A percentile compares a stretch with the other conserved stretches of the same genome.
phyloP scores from a whole-genome alignment of 2,797 vertebrate species.

The Ciconia nigra region DNA sequence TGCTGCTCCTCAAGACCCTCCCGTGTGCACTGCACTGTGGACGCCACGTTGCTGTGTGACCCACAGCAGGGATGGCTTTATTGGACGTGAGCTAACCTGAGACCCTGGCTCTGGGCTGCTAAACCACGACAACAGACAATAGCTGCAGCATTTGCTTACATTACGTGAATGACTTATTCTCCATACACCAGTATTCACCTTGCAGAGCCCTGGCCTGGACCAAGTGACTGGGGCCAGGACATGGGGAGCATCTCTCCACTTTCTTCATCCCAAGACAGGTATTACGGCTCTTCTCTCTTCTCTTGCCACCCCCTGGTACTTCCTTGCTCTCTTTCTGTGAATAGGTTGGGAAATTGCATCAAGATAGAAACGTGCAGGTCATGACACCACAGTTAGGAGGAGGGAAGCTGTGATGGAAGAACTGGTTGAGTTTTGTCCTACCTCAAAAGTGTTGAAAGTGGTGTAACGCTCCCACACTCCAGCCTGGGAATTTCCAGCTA shows the following conservation, averaged over 20 bases:
- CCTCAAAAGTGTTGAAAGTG: not conserved
- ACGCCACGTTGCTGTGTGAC: not conserved
- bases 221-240: not conserved
- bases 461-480: not conserved
- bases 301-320: not conserved
- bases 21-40: not conserved
- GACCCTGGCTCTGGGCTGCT: not conserved
- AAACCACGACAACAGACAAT: rapidly evolving
- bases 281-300: not conserved
- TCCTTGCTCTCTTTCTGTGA: not conserved
- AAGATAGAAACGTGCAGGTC: not conserved
- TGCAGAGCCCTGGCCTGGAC: not conserved
- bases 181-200: not conserved
- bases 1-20: not conserved
- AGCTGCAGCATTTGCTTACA: not conserved
- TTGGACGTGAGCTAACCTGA: not conserved
- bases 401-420: not conserved
- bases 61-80: not conserved
- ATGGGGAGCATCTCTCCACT: not conserved
- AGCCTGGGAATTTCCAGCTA: not conserved
- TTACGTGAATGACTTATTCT: not conserved
- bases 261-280: not conserved
- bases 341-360: not conserved
- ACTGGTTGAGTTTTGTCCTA: not conserved
- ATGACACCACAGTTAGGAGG: rapidly evolving